Percentiles rank a stretch among this genome's conserved stretches.
Conservation (phyloP, 2,797 vertebrate species). For the Cryptoblepharus egeriae region DNA sequence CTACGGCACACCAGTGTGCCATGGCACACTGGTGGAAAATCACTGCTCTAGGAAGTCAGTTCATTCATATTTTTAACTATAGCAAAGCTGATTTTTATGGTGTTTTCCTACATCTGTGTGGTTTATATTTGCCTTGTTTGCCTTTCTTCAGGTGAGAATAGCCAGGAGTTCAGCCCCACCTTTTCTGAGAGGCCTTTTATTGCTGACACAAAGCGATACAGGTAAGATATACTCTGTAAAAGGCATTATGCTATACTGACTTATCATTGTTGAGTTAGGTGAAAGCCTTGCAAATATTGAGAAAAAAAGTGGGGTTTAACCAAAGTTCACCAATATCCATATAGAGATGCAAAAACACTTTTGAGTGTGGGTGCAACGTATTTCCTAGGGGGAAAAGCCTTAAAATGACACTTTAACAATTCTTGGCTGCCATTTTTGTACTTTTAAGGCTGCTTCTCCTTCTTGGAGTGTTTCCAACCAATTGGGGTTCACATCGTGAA, state of each 20-base stretch:
- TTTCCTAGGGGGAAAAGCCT: too few relatives aligned
- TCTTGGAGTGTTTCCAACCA: background rate
- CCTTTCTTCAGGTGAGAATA: conserved; percentile 78
- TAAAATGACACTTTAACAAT: background rate
- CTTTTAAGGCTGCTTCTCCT: background rate
- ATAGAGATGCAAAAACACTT: too few relatives aligned
- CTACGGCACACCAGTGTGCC: too few relatives aligned
- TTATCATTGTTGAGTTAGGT: background rate
- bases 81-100: background rate
- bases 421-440: background rate
- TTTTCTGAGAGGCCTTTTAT: conserved; percentile 81
- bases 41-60: background rate
- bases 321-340: too few relatives aligned
- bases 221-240: conserved; percentile 67
- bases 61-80: background rate
- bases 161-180: conserved; percentile 84
- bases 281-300: too few relatives aligned
- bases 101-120: background rate
- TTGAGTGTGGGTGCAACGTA: too few relatives aligned
- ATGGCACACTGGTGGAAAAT: too few relatives aligned
- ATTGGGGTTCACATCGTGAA: background rate
- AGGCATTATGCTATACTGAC: background rate
- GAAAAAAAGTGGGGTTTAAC: too few relatives aligned
- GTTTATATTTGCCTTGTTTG: conserved; percentile 27
- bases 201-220: conserved; percentile 79